Conservation (phyloP, 1,140 invertebrate genomes). For the Drosophila willistoni region DNA sequence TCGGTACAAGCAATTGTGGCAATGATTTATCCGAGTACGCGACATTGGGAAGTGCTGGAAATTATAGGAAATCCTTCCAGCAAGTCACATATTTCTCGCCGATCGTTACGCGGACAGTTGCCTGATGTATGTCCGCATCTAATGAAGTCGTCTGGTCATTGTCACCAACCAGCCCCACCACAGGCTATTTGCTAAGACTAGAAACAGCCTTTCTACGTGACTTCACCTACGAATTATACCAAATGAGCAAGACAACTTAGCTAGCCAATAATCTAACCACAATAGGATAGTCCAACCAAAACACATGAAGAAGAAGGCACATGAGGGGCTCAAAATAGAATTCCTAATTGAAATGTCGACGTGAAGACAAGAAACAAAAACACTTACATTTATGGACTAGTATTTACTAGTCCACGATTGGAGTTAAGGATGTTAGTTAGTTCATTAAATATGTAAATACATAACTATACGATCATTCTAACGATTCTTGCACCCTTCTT, state of each 20-base stretch:
- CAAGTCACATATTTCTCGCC: constrained; percentile 66
- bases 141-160: constrained; percentile 78
- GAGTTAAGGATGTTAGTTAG: background rate
- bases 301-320: background rate
- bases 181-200: constrained; percentile 50
- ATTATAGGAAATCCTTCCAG: constrained; percentile 77
- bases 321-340: constrained; percentile 6
- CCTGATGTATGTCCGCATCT: constrained; percentile 72
- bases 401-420: background rate
- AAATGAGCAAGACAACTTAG: constrained; percentile 51
- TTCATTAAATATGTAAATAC: constrained; percentile 2
- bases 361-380: constrained; percentile 21
- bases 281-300: background rate
- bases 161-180: constrained; percentile 52
- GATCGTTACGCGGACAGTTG: constrained; percentile 52
- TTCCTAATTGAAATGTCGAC: constrained; percentile 35
- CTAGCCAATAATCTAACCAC: constrained; percentile 3
- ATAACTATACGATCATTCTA: background rate
- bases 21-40: constrained; percentile 56
- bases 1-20: constrained; percentile 2
- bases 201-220: constrained; percentile 67
- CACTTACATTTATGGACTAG: background rate
- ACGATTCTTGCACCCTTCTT: background rate
- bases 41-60: constrained; percentile 56
- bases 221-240: constrained; percentile 66